phyloP scores from a whole-genome alignment of 2,113 vertebrate genomes.

The Vulpes lagopus region DNA sequence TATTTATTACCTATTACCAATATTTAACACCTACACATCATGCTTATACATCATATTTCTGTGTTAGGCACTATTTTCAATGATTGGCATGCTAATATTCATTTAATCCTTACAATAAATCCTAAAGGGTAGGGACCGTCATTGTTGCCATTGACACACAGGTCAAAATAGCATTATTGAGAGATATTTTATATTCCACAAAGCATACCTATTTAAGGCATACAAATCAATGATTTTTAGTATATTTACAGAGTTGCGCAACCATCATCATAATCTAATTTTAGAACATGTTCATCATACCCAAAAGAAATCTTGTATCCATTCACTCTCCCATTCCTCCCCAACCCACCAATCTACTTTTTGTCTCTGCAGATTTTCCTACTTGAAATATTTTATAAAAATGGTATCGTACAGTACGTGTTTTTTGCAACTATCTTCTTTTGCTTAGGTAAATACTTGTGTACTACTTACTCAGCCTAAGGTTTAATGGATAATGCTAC shows the following conservation, averaged over 20 bases:
- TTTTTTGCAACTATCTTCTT: not conserved
- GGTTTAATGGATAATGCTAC: not conserved
- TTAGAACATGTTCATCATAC: not conserved
- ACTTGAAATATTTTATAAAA: not conserved
- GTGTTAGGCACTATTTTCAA: not conserved
- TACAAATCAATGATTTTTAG: slow-evolving; percentile 25
- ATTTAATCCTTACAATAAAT: not conserved
- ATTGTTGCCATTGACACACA: not conserved
- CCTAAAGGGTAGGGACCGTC: not conserved
- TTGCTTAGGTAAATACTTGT: slow-evolving; percentile 14
- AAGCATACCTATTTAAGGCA: not conserved
- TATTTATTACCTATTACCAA: not conserved
- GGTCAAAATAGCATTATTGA: not conserved
- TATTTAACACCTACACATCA: not conserved
- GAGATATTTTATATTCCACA: not conserved
- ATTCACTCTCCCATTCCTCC: not conserved
- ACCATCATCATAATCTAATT: not conserved
- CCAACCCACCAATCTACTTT: not conserved
- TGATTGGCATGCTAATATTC: not conserved
- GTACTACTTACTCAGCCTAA: not conserved
- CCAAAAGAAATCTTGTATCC: not conserved
- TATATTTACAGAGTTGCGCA: not conserved
- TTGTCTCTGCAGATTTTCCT: not conserved
- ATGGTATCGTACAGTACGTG: not conserved
- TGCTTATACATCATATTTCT: not conserved